Percentiles rank a stretch among this genome's conserved stretches.
These are phyloP conservation scores for Drosophila willistoni DNA, from an alignment of 1,140 invertebrate species.

Conservation along the genomic window DNA sequence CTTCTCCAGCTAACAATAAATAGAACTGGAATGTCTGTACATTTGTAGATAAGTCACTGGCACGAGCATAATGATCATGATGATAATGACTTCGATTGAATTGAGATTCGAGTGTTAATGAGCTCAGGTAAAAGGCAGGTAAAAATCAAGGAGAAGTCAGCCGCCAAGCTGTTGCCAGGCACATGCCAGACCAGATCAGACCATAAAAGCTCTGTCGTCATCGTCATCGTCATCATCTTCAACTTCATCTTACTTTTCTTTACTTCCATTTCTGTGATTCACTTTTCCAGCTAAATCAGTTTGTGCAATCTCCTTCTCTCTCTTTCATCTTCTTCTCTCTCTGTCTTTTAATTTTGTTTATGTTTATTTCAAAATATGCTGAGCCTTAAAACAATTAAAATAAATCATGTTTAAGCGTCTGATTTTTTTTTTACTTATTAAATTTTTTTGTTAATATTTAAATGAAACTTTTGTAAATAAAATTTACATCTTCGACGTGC, in stretches of 20 bases:
- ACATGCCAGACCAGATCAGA: not conserved
- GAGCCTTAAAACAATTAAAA: not conserved
- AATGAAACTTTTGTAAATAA: slow-evolving; percentile 23
- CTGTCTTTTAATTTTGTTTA: not conserved
- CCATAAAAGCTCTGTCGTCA: not conserved
- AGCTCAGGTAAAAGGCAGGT: not conserved
- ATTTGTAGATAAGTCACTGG: no score
- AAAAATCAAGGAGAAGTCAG: not conserved
- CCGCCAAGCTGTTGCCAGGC: not conserved
- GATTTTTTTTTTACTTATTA: not conserved
- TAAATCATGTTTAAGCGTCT: slow-evolving; percentile 2
- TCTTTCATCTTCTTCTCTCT: not conserved
- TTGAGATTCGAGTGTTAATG: no score
- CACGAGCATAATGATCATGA: no score
- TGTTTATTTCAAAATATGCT: not conserved
- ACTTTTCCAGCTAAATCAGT: slow-evolving; percentile 1
- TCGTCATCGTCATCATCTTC: not conserved
- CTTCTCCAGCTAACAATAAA: no score
- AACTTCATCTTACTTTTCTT: not conserved
- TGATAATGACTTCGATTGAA: no score
- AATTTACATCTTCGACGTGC: slow-evolving; percentile 46
- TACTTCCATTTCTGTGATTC: not conserved
- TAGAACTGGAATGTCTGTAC: no score
- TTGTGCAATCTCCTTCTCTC: not conserved
- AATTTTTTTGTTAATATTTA: no score